Evolutionary conservation across 2,888 invertebrate genomes (phyloP).

Genomic region (Timema cristinae): DNA sequence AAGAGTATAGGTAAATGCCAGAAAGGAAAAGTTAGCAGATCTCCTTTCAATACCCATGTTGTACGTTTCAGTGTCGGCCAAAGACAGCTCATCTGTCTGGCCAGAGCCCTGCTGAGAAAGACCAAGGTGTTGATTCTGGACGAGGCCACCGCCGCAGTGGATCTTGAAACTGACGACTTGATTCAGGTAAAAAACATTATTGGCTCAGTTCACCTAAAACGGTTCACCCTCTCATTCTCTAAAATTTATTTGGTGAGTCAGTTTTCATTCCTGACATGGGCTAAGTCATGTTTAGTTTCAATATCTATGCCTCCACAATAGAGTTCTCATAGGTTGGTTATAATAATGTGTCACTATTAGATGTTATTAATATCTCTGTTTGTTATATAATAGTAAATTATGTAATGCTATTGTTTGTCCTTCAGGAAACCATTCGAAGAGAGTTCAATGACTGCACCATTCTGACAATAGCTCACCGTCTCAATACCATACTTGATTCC

Average conservation of each 20-base stretch:
- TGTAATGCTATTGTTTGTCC: neutral
- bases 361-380: no score
- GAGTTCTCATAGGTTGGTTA: no score
- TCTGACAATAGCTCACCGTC: slow-evolving; percentile 56
- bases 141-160: slow-evolving; percentile 54
- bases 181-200: slow-evolving; percentile 43
- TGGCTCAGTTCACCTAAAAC: no score
- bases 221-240: no score
- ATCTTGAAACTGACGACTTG: slow-evolving; percentile 52
- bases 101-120: slow-evolving; percentile 48
- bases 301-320: no score
- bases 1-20: no score
- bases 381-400: no score
- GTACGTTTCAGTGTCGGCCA: slow-evolving; percentile 46
- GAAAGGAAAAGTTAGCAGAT: neutral
- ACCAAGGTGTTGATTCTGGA: slow-evolving; percentile 49
- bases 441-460: slow-evolving; percentile 55
- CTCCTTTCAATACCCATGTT: neutral
- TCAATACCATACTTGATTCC: slow-evolving; percentile 54
- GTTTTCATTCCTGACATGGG: no score
- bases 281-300: no score
- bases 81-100: slow-evolving; percentile 50
- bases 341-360: no score
- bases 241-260: no score
- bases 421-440: slow-evolving; percentile 49